phyloP scores from a whole-genome alignment of 1,140 invertebrate species.

The Meloidogyne exigua region DNA sequence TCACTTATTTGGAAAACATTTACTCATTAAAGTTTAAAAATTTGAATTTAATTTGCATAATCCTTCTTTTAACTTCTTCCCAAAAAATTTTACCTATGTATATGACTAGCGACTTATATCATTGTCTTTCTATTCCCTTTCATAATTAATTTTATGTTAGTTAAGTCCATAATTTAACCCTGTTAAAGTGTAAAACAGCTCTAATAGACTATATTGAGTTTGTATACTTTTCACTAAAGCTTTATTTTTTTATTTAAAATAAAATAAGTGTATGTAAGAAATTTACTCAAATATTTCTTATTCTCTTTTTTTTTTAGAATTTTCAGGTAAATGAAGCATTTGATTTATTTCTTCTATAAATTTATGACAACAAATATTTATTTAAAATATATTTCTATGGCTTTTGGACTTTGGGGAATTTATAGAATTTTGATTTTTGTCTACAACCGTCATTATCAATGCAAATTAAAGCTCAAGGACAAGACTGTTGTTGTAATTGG shows the following conservation, averaged over 20 bases:
- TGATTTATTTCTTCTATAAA: background rate
- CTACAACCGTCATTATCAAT: slow-evolving; percentile 15
- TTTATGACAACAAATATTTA: slow-evolving; percentile 4
- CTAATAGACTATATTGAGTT: too few species aligned
- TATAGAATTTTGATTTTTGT: slow-evolving; percentile 40
- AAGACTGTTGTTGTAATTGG: slow-evolving; percentile 36
- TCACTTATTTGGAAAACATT: slow-evolving; percentile 46
- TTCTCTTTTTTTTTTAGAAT: background rate
- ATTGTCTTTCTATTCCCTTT: too few species aligned
- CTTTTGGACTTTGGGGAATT: slow-evolving; percentile 37
- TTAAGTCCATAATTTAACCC: too few species aligned
- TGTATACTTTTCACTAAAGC: too few species aligned
- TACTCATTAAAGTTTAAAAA: slow-evolving; percentile 24
- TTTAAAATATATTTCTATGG: slow-evolving; percentile 31
- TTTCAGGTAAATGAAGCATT: background rate
- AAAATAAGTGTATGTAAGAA: too few species aligned
- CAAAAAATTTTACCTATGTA: background rate
- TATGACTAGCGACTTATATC: too few species aligned
- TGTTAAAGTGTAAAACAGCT: too few species aligned
- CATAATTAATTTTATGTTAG: too few species aligned
- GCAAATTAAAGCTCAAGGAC: slow-evolving; percentile 25
- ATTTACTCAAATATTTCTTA: too few species aligned
- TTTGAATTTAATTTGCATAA: background rate
- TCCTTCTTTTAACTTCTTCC: background rate
- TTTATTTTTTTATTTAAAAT: too few species aligned